Percentiles rank a stretch among this genome's conserved stretches.
phyloP scores from a whole-genome alignment of 2,113 vertebrate genomes.

The Bufo gargarizans region DNA sequence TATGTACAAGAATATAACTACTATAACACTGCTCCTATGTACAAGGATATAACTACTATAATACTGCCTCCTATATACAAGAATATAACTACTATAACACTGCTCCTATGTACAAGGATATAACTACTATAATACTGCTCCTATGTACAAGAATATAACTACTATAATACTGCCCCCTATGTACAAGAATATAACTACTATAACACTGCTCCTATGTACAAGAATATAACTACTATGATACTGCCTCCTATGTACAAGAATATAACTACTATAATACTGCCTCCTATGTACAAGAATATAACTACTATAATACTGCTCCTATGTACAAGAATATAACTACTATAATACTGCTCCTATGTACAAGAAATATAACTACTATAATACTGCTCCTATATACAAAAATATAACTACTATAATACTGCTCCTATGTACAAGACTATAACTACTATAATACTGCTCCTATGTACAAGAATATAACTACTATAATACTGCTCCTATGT shows the following conservation, averaged over 20 bases:
- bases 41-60: slow-evolving; percentile 2
- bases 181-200: slow-evolving; percentile 6
- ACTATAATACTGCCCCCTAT: background rate
- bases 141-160: background rate
- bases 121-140: slow-evolving; percentile 3
- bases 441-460: background rate
- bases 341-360: background rate
- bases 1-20: background rate
- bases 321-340: too few relatives aligned
- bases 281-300: background rate
- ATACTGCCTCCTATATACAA: background rate
- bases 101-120: background rate
- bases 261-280: too few relatives aligned
- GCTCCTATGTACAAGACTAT: background rate
- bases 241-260: background rate
- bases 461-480: too few relatives aligned
- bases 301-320: too few relatives aligned
- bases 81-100: slow-evolving; percentile 13
- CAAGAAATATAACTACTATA: background rate
- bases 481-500: too few relatives aligned
- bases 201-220: background rate
- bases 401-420: slow-evolving; percentile 11
- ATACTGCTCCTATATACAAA: background rate
- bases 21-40: background rate
- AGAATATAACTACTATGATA: slow-evolving; percentile 1